Percentiles rank a stretch among this genome's conserved stretches.
Evolutionary conservation across 2,888 invertebrate genomes (phyloP).

Genomic region (Agrochola circellaris): DNA sequence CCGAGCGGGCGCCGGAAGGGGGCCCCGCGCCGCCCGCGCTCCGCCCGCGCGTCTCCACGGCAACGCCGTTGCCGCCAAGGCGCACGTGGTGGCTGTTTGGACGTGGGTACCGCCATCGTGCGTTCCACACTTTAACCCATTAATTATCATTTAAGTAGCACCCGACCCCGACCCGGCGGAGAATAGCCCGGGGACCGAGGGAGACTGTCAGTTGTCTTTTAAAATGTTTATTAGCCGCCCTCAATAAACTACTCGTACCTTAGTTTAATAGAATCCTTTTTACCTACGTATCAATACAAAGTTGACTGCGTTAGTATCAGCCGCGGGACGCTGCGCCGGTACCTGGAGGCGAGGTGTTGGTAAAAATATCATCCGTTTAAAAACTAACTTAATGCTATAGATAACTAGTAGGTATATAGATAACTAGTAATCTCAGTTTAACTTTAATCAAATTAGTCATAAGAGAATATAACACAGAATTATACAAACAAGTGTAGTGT

Average conservation of each 20-base stretch:
- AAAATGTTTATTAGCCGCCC: background rate
- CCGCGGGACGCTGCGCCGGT: too few relatives aligned
- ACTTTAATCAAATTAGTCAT: background rate
- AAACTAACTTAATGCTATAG: background rate
- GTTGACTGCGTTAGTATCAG: background rate
- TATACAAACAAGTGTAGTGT: background rate
- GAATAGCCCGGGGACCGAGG: background rate
- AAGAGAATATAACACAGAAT: background rate
- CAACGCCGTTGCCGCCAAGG: slow-evolving; percentile 60
- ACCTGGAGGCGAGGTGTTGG: background rate
- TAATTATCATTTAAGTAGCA: slow-evolving; percentile 26
- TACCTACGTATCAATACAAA: background rate
- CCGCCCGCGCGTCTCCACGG: slow-evolving; percentile 69
- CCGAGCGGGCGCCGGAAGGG: slow-evolving; percentile 72
- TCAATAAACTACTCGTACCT: too few relatives aligned
- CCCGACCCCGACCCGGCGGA: background rate
- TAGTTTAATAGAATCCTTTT: background rate
- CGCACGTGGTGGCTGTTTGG: slow-evolving; percentile 66
- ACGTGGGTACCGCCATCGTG: slow-evolving; percentile 45
- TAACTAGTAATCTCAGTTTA: too few relatives aligned
- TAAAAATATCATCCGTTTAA: background rate
- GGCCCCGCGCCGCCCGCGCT: slow-evolving; percentile 84
- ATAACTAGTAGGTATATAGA: too few relatives aligned
- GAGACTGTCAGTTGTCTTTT: background rate
- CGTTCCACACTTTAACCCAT: slow-evolving; percentile 47